Percentiles rank a stretch among this genome's conserved stretches.
These are phyloP conservation scores for Amblyraja radiata DNA, from an alignment of 2,797 vertebrate genomes.

Conservation along the genomic window DNA sequence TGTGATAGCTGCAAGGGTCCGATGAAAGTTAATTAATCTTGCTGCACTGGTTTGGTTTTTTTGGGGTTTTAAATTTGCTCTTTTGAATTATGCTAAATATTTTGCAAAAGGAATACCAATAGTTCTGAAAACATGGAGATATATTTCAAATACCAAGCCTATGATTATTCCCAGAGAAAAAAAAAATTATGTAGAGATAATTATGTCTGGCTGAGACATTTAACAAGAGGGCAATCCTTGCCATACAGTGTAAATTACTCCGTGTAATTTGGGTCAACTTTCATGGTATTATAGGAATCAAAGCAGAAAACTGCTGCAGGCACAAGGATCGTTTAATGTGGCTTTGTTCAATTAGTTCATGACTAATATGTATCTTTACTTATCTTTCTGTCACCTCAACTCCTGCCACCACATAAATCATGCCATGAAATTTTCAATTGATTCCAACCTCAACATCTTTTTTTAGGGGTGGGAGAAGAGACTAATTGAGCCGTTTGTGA, in stretches of 20 bases:
- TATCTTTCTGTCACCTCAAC: background rate
- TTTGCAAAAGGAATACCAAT: conserved; percentile 8
- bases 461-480: no score
- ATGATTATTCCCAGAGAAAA: background rate
- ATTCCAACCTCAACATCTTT: background rate
- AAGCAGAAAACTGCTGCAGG: background rate
- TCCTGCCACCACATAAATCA: background rate
- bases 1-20: background rate
- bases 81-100: background rate
- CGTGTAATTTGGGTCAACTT: background rate
- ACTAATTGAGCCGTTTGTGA: background rate
- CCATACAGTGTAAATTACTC: background rate
- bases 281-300: background rate
- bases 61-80: background rate
- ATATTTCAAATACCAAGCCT: background rate
- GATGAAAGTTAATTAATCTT: conserved; percentile 18
- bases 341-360: background rate
- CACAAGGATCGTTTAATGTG: background rate
- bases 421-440: background rate
- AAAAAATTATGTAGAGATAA: background rate
- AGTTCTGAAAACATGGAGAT: background rate
- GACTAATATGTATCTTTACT: background rate
- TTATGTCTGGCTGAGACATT: background rate
- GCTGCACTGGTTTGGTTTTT: background rate
- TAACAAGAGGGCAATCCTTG: background rate